These are phyloP conservation scores for Tethya wilhelma DNA, from an alignment of 37 sponge, comb jelly and placozoan genomes.

Conservation along the genomic window DNA sequence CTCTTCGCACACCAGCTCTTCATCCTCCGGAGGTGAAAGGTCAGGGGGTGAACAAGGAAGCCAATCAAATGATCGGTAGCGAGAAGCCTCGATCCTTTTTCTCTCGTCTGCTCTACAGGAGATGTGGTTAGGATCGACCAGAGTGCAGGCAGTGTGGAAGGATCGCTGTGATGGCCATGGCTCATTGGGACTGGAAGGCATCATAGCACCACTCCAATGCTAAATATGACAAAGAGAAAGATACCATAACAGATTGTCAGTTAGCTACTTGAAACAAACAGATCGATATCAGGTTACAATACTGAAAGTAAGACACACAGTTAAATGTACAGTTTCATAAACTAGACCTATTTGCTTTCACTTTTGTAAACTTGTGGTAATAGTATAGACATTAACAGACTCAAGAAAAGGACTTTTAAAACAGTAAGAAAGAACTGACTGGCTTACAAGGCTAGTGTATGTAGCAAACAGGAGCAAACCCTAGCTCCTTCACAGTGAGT, in stretches of 20 bases:
- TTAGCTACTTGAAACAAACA: too few species aligned
- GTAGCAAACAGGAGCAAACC: background rate
- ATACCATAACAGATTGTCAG: too few species aligned
- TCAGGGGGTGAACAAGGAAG: conserved; percentile 58
- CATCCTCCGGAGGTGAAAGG: conserved; percentile 3
- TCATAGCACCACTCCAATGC: conserved; percentile 57
- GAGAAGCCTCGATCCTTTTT: too few species aligned
- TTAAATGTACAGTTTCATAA: too few species aligned
- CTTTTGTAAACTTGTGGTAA: too few species aligned
- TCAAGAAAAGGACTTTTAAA: background rate
- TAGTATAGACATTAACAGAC: background rate
- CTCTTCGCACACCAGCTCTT: background rate
- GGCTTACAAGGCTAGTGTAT: background rate
- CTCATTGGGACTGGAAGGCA: background rate
- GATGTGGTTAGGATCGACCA: conserved; percentile 41
- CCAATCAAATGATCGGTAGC: too few species aligned
- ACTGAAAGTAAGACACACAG: too few species aligned
- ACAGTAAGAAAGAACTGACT: background rate
- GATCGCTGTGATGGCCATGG: conserved; percentile 60
- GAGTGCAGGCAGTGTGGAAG: conserved; percentile 51
- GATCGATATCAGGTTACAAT: too few species aligned
- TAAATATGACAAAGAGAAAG: too few species aligned
- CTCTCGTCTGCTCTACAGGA: background rate
- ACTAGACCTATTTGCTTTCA: too few species aligned
- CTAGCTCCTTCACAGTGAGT: background rate